phyloP scores from a whole-genome alignment of 2,888 invertebrate species.

The Drosophila nr. medialis region DNA sequence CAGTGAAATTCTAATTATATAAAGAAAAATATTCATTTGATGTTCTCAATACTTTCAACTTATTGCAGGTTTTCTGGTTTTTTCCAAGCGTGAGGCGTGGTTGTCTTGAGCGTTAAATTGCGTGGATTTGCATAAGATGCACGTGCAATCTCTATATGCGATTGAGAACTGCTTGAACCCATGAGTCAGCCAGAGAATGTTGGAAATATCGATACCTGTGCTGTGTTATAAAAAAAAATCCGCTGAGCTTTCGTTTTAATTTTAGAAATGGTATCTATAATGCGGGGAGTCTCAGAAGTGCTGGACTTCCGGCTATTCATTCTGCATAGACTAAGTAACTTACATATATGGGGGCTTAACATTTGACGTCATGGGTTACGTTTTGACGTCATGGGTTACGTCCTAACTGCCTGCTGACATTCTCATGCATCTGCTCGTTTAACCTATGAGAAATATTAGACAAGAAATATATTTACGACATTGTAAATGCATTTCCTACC shows the following conservation, averaged over 20 bases:
- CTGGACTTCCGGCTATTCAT: conserved; percentile 55
- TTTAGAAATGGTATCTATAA: conserved; percentile 15
- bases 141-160: conserved; percentile 37
- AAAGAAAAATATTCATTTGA: conserved; percentile 30
- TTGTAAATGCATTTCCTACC: conserved; percentile 32
- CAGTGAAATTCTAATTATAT: conserved; percentile 49
- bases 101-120: conserved; percentile 8
- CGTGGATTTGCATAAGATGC: conserved; percentile 24
- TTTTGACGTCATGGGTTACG: conserved; percentile 16
- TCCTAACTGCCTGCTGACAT: conserved; percentile 45
- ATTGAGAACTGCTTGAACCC: conserved; percentile 8
- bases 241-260: conserved; percentile 35
- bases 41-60: conserved; percentile 8
- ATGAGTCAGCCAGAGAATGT: conserved; percentile 43
- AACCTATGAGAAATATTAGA: conserved; percentile 28
- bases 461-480: conserved; percentile 2
- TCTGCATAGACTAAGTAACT: neutral
- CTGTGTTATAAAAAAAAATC: conserved; percentile 35
- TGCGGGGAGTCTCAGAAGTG: conserved; percentile 41
- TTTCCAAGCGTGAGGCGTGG: conserved; percentile 22
- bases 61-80: conserved; percentile 3
- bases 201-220: neutral
- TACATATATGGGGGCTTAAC: neutral
- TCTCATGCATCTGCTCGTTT: conserved; percentile 35
- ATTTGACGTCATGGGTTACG: conserved; percentile 16